Percentiles rank a stretch among this genome's conserved stretches.
These are phyloP conservation scores for Odontesthes bonariensis DNA, from an alignment of 2,113 vertebrate species.

Conservation along the genomic window DNA sequence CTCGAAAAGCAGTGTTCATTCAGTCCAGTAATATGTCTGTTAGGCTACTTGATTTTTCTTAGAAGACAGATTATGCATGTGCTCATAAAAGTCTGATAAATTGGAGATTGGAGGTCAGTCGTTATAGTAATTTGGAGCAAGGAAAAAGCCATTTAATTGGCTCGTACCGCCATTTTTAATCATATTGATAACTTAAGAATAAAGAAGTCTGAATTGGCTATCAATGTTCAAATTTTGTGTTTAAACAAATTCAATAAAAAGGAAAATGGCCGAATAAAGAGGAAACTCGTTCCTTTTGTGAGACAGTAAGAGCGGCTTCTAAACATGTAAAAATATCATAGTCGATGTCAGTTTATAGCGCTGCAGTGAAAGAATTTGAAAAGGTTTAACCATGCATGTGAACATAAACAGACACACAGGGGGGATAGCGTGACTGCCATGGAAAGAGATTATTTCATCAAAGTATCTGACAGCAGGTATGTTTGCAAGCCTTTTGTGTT, in stretches of 20 bases:
- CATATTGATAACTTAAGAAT: background rate
- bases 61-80: background rate
- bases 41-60: background rate
- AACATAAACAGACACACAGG: too few species aligned
- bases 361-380: too few species aligned
- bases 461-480: too few species aligned
- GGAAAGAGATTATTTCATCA: too few species aligned
- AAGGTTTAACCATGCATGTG: too few species aligned
- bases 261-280: background rate
- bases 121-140: background rate
- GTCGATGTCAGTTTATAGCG: too few species aligned
- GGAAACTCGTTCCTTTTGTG: too few species aligned
- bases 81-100: background rate
- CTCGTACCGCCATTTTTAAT: background rate
- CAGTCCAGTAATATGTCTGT: background rate
- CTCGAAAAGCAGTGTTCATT: background rate
- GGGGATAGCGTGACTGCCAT: too few species aligned
- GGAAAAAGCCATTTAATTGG: background rate
- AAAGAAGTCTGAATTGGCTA: background rate
- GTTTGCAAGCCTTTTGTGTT: too few species aligned
- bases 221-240: background rate
- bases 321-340: too few species aligned
- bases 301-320: too few species aligned
- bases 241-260: background rate
- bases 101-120: background rate